Base-by-base conservation (phyloP, 2,888 invertebrate genomes). In the Lamellibrachia satsuma region DNA sequence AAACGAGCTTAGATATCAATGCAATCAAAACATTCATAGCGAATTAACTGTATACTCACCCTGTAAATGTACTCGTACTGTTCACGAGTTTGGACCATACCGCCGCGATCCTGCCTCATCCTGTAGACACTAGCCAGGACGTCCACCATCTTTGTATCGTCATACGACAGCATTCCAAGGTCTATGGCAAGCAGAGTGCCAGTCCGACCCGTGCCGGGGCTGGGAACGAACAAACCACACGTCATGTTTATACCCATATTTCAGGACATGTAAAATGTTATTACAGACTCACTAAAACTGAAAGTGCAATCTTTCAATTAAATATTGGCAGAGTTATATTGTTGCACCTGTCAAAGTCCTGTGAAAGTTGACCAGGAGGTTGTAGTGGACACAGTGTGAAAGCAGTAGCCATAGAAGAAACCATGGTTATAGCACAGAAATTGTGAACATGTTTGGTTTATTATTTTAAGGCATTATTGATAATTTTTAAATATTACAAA, bases 41-140 rank as follows among this genome's bases (percentile, higher is more conserved):
- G 39, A 39, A 39, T 0, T 75, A 6, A 22, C 75, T 75, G 75
- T 22, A 6, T 0, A 92, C 94, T 93, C 96, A 98, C 99, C 98
- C 98, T 98, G 96, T 99, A 99, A 94, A 99, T 98, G 97, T 98
- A 98, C 95, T 98, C 97, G 97, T 99, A 99, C 97, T 99, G 99
- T 95, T 99, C 98, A 95, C 98, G 97, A 93, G 98, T 99, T 96
- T 98, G 98, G 52, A 99, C 98, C 93, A 98, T 97, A 95, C 98
- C 98, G 91, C 98, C 98, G 22, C 99, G 97, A 96, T 99, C 98
- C 95, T 98, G 97, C 94, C 99, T 97, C 95, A 99, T 97, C 94
- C 97, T 97, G 95, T 98, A 98, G 93, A 99, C 98, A 95, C 98
- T 98, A 96, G 98, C 98, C 93, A 99, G 98, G 96, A 99, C 97